Evolutionary conservation across 1,140 invertebrate species (phyloP), one percentile per base, ranked within the genome.

Genomic region (Tetramorium alpestre): DNA sequence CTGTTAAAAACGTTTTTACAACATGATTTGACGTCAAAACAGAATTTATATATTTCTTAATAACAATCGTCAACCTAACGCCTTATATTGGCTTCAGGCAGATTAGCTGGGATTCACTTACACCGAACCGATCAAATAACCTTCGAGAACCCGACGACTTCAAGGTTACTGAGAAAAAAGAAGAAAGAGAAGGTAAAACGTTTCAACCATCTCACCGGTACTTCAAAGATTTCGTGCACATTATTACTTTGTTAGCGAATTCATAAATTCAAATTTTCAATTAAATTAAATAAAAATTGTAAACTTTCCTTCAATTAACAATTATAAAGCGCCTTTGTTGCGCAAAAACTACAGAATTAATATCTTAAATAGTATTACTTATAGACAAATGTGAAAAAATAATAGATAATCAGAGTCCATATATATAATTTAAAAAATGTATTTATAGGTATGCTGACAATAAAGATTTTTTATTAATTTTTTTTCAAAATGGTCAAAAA

Each of bases 71-170:
- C 11, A 25, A 76, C 16, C 16, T n/a, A 28, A 72, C 47, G 18
- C 16, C 22, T 76, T 33, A 51, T 85, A 56, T 28, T 88, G 70
- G 54, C 69, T 89, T n/a, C 47, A 49, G 69, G 28, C 38, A 69
- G 76, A 86, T 88, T 89, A 89, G 47, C 22, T 49, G 44, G 82
- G 47, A 86, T 88, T 89, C 82, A 58, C 88, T 89, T 88, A 88
- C 82, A 70, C 75, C 69, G 49, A 76, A 86, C 69, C 76, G 49
- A 89, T 89, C 76, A 1, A 81, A 25, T 88, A 85, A 73, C 87
- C 87, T 86, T 80, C 81, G 56, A 81, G 56, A 76, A 60, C 25
- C 49, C 62, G 49, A 76, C 87, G 41, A 69, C 60, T 81, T 89
- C 88, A 89, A 88, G 88, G 76, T 81, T 82, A 76, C 13, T 18